These are phyloP conservation scores for Vespertilio murinus DNA, from an alignment of 2,797 vertebrate species.

Conservation along the genomic window DNA sequence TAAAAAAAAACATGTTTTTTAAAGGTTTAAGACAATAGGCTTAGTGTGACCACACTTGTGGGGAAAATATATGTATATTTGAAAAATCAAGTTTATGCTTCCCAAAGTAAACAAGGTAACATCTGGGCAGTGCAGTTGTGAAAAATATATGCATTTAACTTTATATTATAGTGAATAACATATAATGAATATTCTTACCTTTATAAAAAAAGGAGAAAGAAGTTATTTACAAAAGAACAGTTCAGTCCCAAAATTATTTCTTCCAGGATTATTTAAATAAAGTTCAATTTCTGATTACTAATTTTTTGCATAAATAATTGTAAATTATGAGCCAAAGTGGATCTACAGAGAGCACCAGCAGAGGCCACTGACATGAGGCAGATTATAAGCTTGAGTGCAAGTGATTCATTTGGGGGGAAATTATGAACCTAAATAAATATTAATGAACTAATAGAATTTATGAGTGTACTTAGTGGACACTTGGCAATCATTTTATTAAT, in stretches of 20 bases:
- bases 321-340: background rate
- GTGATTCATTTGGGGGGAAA: background rate
- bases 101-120: background rate
- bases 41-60: background rate
- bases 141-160: background rate
- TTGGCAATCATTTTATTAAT: background rate
- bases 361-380: background rate
- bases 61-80: background rate
- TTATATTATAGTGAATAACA: background rate
- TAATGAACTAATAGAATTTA: background rate
- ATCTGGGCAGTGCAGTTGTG: background rate
- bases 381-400: background rate
- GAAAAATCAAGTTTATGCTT: background rate
- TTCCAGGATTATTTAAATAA: slow-evolving; percentile 26
- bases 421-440: background rate
- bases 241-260: slow-evolving; percentile 21
- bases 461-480: background rate
- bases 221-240: background rate
- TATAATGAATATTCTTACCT: background rate
- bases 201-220: background rate
- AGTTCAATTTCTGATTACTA: slow-evolving; percentile 3
- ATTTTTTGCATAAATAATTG: slow-evolving; percentile 14
- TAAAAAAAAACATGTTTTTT: background rate
- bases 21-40: background rate
- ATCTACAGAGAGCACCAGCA: background rate